phyloP scores from a whole-genome alignment of 2,797 vertebrate genomes.

The Poeciliopsis gracilis region DNA sequence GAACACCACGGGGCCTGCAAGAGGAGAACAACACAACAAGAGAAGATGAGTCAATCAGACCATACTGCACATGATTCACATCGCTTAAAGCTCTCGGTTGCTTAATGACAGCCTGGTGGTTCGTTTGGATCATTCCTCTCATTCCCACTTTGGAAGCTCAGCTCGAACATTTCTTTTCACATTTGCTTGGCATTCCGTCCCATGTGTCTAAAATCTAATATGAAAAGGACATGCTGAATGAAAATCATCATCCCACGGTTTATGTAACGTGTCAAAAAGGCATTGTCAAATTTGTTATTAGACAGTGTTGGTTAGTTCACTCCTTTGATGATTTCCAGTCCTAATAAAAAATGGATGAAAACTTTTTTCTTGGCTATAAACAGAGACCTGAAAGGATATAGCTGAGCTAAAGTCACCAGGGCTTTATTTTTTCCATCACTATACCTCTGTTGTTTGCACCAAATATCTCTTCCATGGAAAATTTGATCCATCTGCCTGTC shows the following conservation, averaged over 20 bases:
- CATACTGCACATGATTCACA: slow-evolving; percentile 5
- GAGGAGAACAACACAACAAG: neutral
- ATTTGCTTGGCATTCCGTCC: neutral
- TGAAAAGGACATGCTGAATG: neutral
- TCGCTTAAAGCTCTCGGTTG: neutral
- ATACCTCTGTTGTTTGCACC: slow-evolving; percentile 7
- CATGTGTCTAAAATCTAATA: neutral
- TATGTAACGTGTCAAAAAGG: neutral
- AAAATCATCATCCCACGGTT: neutral
- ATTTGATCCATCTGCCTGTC: slow-evolving; percentile 48
- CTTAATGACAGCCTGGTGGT: neutral
- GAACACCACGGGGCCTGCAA: neutral
- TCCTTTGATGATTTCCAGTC: neutral
- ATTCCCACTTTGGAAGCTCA: neutral
- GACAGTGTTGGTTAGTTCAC: neutral
- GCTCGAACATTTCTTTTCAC: neutral
- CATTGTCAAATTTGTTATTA: neutral
- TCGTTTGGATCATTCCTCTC: slow-evolving; percentile 3
- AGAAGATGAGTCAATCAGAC: slow-evolving; percentile 2
- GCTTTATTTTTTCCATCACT: slow-evolving; percentile 23
- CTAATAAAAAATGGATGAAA: neutral
- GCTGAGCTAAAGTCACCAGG: slow-evolving; percentile 6
- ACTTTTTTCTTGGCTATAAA: neutral
- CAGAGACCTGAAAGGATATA: neutral
- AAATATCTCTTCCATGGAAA: slow-evolving; percentile 54